These are phyloP conservation scores for Drosophila meridionalis DNA, from an alignment of 2,888 invertebrate genomes.

Conservation along the genomic window DNA sequence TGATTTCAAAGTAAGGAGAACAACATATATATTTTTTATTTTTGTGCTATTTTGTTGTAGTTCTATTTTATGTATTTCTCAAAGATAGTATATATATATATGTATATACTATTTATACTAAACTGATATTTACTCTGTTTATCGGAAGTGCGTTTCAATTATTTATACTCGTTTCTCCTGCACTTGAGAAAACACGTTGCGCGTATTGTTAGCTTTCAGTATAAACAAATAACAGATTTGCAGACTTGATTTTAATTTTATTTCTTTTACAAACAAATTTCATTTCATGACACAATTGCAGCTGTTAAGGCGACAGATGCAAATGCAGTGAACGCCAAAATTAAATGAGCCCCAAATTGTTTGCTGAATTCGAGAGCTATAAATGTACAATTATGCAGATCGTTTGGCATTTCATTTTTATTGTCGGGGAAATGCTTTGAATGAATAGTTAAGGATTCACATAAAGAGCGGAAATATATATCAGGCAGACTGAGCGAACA, in stretches of 20 bases:
- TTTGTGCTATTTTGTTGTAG: background rate
- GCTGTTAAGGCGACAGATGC: slow-evolving; percentile 67
- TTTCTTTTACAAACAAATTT: slow-evolving; percentile 23
- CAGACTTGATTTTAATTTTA: slow-evolving; percentile 25
- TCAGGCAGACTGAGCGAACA: too few species aligned
- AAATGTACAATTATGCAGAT: slow-evolving; percentile 10
- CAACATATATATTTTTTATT: background rate
- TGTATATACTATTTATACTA: background rate
- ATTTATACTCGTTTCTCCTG: slow-evolving; percentile 35
- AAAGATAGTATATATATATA: background rate
- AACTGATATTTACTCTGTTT: slow-evolving; percentile 19
- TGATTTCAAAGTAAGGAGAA: background rate
- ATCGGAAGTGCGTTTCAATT: slow-evolving; percentile 30
- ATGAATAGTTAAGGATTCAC: background rate
- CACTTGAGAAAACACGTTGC: slow-evolving; percentile 25
- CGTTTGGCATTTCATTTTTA: slow-evolving; percentile 8
- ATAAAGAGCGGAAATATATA: too few species aligned
- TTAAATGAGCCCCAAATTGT: slow-evolving; percentile 61
- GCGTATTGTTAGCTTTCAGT: slow-evolving; percentile 39
- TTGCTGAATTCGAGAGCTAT: slow-evolving; percentile 17
- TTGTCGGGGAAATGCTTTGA: background rate
- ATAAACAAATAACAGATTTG: slow-evolving; percentile 66
- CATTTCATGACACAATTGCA: slow-evolving; percentile 45
- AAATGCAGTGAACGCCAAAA: slow-evolving; percentile 38
- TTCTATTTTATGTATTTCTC: background rate